Base-by-base conservation (phyloP, 2,797 vertebrate species). In the Petrocephalus sullivani region DNA sequence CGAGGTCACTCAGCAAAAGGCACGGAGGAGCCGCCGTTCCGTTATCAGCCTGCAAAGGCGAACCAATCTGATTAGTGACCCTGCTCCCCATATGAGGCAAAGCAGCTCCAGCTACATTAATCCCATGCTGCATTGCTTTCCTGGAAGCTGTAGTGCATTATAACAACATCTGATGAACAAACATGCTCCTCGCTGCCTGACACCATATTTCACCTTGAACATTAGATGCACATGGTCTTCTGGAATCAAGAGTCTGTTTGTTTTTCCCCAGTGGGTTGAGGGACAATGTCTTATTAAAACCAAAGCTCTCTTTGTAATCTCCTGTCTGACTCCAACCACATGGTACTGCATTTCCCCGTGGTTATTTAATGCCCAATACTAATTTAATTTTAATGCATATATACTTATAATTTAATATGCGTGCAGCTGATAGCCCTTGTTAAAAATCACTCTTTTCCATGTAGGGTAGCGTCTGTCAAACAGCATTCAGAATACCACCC, bases 291-390 rank as follows among this genome's bases (percentile, higher is more conserved):
- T 46, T 53, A 53, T 23, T 78, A 58, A 85, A 83, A 78, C 51
- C 60, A 84, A 53, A 78, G 81, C 56, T 57, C 64, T 12, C 33
- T 19, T 49, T 49, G 81, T 83, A 49, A 8, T 83, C 41, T 10
- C 64, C 75, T 87, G 87, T 88, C 37, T 89, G 21, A 88, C 87
- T 8, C 16, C 71, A 87, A 71, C 58, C 37, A 87, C 6, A 49
- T 86, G 87, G 90, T 90, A 78, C 53, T 61, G 78, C 93, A 91
- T 91, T 89, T 91, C 89, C 46, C 90, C 90, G 90, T 89, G 91
- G 94, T 91, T 92, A 91, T 93, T 93, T 93, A 93, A 93, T 93
- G 94, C 94, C 94, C 94, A 94, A 94, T 94, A 93, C 92, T 92
- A 94, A 93, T 93, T 93, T 92, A 94, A 14, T 75, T 41, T 41